phyloP scores from a whole-genome alignment of 2,888 invertebrate genomes.

The Meandrusa payeni region DNA sequence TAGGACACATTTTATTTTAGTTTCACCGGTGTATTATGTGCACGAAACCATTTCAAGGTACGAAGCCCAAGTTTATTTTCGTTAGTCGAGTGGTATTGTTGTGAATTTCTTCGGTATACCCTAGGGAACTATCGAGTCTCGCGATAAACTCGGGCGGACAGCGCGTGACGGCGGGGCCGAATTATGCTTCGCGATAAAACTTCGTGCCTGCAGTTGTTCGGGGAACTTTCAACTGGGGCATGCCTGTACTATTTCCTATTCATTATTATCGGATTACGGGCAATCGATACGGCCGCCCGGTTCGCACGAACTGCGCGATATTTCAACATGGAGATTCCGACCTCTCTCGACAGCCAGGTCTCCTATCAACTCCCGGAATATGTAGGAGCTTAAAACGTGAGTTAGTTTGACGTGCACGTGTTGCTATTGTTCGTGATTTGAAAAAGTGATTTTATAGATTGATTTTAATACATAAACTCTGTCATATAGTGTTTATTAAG shows the following conservation, averaged over 20 bases:
- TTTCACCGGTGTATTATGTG: conserved; percentile 4
- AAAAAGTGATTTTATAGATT: no score
- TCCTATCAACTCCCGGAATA: background rate
- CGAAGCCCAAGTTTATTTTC: conserved; percentile 17
- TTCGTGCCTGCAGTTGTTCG: conserved; percentile 56
- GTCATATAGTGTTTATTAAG: no score
- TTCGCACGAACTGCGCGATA: conserved; percentile 64
- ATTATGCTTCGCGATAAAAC: conserved; percentile 63
- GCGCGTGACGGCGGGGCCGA: conserved; percentile 62
- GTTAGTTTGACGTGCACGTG: conserved; percentile 1
- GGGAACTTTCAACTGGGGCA: conserved; percentile 53
- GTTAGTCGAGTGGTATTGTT: conserved; percentile 35
- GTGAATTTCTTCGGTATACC: conserved; percentile 43
- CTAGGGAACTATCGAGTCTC: conserved; percentile 48
- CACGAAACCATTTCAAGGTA: conserved; percentile 4
- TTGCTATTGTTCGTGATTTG: no score
- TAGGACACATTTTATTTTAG: no score
- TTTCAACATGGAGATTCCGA: conserved; percentile 34
- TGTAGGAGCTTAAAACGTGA: conserved; percentile 5
- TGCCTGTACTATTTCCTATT: conserved; percentile 63
- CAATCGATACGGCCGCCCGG: conserved; percentile 50
- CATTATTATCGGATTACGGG: conserved; percentile 68
- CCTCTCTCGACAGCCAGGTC: conserved; percentile 7
- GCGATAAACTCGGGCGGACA: conserved; percentile 54
- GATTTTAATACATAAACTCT: no score